Base-by-base conservation (phyloP, 2,888 invertebrate genomes). In the Ellobium chinense region DNA sequence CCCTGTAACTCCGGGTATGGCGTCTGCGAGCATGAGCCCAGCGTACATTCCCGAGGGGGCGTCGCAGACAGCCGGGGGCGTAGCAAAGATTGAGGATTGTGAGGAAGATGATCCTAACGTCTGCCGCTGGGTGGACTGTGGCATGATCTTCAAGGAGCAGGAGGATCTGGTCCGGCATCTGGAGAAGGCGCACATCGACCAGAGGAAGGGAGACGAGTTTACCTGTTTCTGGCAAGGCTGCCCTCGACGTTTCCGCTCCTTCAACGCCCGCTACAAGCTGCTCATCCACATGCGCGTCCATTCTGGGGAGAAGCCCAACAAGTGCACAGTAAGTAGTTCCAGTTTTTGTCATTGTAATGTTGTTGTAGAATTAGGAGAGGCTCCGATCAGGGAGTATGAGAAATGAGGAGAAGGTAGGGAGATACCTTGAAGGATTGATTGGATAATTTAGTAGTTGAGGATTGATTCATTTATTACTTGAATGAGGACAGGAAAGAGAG, bases 241-340 rank as follows among this genome's bases (percentile, higher is more conserved):
- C 83, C 88, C 88, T 82, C 87, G 93, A 1, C 86, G 90, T 56
- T 89, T 90, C 80, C 91, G 92, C 80, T 91, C 92, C 27, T 93
- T 93, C 85, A 93, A 93, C 84, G 93, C 93, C 27, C 85, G 93
- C 74, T 93, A 93, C 87, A 93, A 93, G 82, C 89, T 93, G 29
- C 88, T 93, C 37, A 93, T 93, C 36, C 93, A 93, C 86, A 93
- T 93, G 93, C 81, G 93, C 37, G 92, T 92, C 7, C 93, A 93
- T 81, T 91, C 92, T 12, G 93, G 93, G 58, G 93, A 93, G 82
- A 92, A 91, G 80, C 93, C 93, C 36, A 92, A 93, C 87, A 92
- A 92, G 86, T 92, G 92, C 85, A 92, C 92, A 76, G 92, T 92
- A 85, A 90, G 46, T 46, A 7, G 46, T 12, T 46, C n/a, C n/a